Evolutionary conservation across 2,797 vertebrate species (phyloP), one percentile per base, ranked within the genome.

Genomic region (Valencia hispanica): DNA sequence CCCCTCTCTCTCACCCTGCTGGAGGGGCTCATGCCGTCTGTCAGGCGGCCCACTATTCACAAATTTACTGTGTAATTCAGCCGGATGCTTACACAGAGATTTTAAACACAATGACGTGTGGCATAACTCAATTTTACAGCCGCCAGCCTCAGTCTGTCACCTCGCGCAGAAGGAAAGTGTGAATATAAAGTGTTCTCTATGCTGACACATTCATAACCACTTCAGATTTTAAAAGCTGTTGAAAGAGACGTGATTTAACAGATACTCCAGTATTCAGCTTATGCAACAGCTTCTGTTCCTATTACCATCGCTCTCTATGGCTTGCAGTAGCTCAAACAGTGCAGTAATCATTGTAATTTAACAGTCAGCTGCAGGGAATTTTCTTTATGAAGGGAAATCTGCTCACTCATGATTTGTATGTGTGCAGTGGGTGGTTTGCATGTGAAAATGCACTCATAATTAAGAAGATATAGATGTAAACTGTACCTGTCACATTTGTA

Each of bases 51-150:
- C 47, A 17, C 73, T 85, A 73, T 85, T 91, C 87, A 87, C 78
- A 81, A 86, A 82, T 85, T 78, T 73, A 78, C 61, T 36, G 72
- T 74, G 74, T 72, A 78, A 86, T 86, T 91, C 55, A 87, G 88
- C 88, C 79, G 53, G 71, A 83, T 79, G 83, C 80, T 86, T 89
- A 84, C 90, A 86, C 73, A 71, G 72, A 84, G 82, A 83, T 90
- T 92, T 91, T 84, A 77, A 78, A 79, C 83, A 88, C 84, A 91
- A 81, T 81, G 84, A 86, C 79, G 79, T 69, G 79, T 88, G 79
- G 79, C 83, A 87, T 92, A 87, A 87, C 88, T 90, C 88, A 72
- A 77, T 94, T 92, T 92, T 88, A 88, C 78, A 82, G 89, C 88
- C 81, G 85, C 92, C 88, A 86, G 83, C 78, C 80, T 70, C 75